Base-by-base conservation (phyloP, 1,140 invertebrate species). In the Saxidomus purpurata region DNA sequence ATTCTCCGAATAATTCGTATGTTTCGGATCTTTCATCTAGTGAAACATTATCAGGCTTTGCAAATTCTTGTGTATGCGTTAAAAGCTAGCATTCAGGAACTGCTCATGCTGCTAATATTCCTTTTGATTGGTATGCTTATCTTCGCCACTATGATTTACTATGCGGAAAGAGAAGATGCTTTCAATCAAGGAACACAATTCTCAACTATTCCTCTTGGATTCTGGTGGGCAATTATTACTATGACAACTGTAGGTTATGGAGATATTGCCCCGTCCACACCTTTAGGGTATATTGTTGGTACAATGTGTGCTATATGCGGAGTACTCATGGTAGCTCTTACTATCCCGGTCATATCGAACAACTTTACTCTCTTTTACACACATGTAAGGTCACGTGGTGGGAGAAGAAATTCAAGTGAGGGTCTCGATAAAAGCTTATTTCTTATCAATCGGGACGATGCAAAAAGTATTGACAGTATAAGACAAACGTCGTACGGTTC, bases 61-160 rank as follows among this genome's bases (percentile, higher is more conserved):
- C 92, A 94, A 81, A 94, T 95, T 49, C 87, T 95, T 52, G 91
- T 95, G 0, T 93, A 94, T 61, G 87, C 94, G 9, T 79, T 96
- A 34, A 95, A 94, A 82, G 94, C 94, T 36, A 95, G 94, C 83
- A 86, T 95, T 38, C 94, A 94, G 67, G 95, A 95, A 83, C 85
- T 96, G n/a, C 79, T 95, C n/a, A 97, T 99, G 90, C 96, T 99
- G 91, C 98, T 99, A 94, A 99, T 99, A 97, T 99, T 99, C 97
- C 97, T 99, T 92, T 98, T 99, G 89, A 97, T 99, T 93, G 98
- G 98, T 94, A 99, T 99, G 96, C 98, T 99, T 89, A 99, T 99
- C 95, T 99, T 99, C 96, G 98, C 99, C 92, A 98, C 98, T 94
- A 97, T 99, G 92, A 98, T 99, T 84, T 99, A 99, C 95, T 99